phyloP scores from a whole-genome alignment of 2,113 vertebrate genomes.

The Rhizomys pruinosus region DNA sequence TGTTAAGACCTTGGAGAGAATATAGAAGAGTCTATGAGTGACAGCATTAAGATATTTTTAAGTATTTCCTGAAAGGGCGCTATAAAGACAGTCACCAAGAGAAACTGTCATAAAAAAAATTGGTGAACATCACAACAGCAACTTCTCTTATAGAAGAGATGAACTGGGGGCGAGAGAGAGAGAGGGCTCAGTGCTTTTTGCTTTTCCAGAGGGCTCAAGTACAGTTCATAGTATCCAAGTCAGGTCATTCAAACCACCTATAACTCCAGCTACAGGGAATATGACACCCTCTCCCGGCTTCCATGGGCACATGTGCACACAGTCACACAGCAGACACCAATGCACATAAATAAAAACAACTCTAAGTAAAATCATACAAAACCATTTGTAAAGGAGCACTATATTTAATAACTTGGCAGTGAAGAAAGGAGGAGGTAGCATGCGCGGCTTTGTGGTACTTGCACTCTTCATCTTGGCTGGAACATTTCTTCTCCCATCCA shows the following conservation, averaged over 20 bases:
- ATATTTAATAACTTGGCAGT: not conserved
- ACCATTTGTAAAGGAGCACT: not conserved
- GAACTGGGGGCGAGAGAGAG: no score
- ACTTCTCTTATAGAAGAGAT: not conserved
- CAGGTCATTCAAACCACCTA: no score
- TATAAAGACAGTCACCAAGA: not conserved
- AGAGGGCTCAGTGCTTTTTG: no score
- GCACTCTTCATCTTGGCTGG: not conserved
- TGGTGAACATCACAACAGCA: not conserved
- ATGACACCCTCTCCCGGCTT: no score
- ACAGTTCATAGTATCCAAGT: no score
- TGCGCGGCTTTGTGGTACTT: not conserved
- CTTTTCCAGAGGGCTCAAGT: no score
- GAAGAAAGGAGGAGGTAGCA: not conserved
- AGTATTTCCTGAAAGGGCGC: not conserved
- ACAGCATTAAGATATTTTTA: not conserved
- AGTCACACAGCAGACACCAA: no score
- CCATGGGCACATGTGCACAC: no score
- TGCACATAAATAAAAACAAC: no score
- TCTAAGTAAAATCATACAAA: no score
- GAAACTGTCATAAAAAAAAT: not conserved
- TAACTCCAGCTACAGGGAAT: no score
- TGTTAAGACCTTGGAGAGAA: not conserved
- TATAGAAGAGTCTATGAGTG: not conserved
- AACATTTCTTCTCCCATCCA: not conserved